A percentile compares a stretch with the other conserved stretches of the same genome.
phyloP scores from a whole-genome alignment of 1,140 invertebrate species.

The Zaprionus inermis region DNA sequence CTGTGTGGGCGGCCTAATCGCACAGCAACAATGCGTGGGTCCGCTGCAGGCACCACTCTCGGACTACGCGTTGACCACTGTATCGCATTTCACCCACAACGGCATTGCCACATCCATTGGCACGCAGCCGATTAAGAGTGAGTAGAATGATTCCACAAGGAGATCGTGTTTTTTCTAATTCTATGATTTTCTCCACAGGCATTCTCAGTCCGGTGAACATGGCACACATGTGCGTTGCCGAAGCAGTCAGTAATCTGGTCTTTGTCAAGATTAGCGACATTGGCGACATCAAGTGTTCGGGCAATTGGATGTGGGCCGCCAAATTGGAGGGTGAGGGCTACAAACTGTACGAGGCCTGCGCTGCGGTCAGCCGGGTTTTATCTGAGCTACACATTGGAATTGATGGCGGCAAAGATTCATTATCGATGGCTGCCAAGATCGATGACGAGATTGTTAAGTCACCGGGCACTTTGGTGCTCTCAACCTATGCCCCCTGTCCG shows the following conservation, averaged over 20 bases:
- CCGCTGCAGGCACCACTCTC: conserved; percentile 97
- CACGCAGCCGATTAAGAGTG: conserved; percentile 96
- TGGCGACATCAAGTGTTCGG: conserved; percentile 97
- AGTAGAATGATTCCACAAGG: background rate
- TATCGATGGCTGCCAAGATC: conserved; percentile 98
- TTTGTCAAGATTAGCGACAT: conserved; percentile 94
- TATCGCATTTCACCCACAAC: conserved; percentile 89
- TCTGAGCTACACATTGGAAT: conserved; percentile 94
- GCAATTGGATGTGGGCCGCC: conserved; percentile 99
- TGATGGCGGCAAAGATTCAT: conserved; percentile 98
- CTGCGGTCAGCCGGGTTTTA: conserved; percentile 95
- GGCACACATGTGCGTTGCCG: conserved; percentile 96
- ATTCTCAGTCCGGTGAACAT: conserved; percentile 92
- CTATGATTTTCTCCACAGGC: conserved; percentile 65
- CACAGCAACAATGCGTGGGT: conserved; percentile 99
- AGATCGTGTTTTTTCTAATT: background rate
- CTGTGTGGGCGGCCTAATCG: conserved; percentile 97
- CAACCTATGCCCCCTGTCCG: conserved; percentile 96
- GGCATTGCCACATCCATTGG: conserved; percentile 97
- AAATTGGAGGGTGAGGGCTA: conserved; percentile 96
- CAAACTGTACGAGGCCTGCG: conserved; percentile 93
- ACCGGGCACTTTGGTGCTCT: conserved; percentile 96
- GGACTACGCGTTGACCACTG: conserved; percentile 96
- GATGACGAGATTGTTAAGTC: conserved; percentile 91
- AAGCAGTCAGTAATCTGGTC: conserved; percentile 97